Percentiles rank a stretch among this genome's conserved stretches.
Conservation (phyloP, 1,140 invertebrate species). For the Linepithema humile region DNA sequence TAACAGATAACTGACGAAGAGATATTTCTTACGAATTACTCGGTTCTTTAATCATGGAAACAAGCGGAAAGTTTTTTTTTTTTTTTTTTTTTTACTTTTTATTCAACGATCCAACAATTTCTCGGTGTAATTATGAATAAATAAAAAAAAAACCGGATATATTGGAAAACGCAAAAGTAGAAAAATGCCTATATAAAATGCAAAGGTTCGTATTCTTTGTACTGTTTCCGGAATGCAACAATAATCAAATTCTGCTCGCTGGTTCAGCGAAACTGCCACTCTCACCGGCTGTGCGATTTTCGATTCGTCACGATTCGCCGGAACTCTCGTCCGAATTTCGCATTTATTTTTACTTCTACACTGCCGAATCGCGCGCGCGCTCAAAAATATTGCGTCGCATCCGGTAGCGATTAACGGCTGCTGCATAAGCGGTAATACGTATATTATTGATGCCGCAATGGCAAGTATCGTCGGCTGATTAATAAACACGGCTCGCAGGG, state of each 20-base stretch:
- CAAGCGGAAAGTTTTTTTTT: too few relatives aligned
- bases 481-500: slow-evolving; percentile 40
- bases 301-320: slow-evolving; percentile 34
- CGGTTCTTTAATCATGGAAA: not conserved
- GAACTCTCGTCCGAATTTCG: slow-evolving; percentile 37
- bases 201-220: not conserved
- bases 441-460: slow-evolving; percentile 47
- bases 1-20: slow-evolving; percentile 15
- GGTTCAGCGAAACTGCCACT: slow-evolving; percentile 31
- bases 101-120: slow-evolving; percentile 1
- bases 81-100: slow-evolving; percentile 5
- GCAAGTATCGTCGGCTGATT: slow-evolving; percentile 44
- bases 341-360: slow-evolving; percentile 19
- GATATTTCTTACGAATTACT: slow-evolving; percentile 51
- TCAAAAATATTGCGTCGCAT: slow-evolving; percentile 29
- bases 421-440: slow-evolving; percentile 15
- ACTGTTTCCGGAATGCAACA: not conserved
- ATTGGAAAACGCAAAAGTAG: not conserved
- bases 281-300: slow-evolving; percentile 43
- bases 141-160: not conserved
- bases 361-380: not conserved
- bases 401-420: slow-evolving; percentile 33
- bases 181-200: slow-evolving; percentile 19
- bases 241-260: slow-evolving; percentile 28
- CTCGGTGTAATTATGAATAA: not conserved